These are phyloP conservation scores for Protobothrops flavoviridis DNA, from an alignment of 2,113 vertebrate species.

Conservation along the genomic window DNA sequence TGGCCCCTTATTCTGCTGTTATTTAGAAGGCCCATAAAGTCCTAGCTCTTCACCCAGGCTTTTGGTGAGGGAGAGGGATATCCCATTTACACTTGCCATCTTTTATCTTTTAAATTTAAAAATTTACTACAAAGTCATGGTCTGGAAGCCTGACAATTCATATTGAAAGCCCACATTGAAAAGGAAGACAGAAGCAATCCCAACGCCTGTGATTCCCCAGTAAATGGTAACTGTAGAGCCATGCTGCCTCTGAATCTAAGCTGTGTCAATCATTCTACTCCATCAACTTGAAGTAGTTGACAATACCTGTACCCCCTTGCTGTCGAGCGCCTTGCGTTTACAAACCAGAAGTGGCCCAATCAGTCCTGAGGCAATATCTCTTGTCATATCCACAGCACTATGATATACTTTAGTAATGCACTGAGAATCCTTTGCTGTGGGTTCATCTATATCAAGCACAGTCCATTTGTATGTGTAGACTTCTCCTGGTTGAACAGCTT, in stretches of 20 bases:
- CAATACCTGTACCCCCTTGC: constrained; percentile 88
- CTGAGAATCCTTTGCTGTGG: constrained; percentile 78
- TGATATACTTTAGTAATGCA: constrained; percentile 93
- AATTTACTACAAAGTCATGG: not conserved
- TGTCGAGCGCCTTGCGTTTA: constrained; percentile 85
- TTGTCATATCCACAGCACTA: constrained; percentile 84
- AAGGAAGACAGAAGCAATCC: not conserved
- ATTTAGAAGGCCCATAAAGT: not conserved
- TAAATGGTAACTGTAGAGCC: not conserved
- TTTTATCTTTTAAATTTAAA: not conserved
- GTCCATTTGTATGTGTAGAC: constrained; percentile 84
- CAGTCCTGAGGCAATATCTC: constrained; percentile 91
- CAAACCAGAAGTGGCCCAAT: constrained; percentile 93
- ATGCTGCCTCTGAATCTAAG: not conserved
- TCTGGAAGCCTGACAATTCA: not conserved
- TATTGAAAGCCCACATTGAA: not conserved
- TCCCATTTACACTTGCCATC: not conserved
- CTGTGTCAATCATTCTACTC: not conserved
- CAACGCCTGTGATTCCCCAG: not conserved
- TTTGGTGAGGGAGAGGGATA: not conserved
- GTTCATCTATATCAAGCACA: constrained; percentile 84
- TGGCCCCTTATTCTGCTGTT: not conserved
- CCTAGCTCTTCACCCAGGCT: not conserved
- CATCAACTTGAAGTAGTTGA: not conserved
- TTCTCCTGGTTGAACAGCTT: constrained; percentile 83